These are phyloP conservation scores for Zaprionus ornatus DNA, from an alignment of 1,140 invertebrate species.

Conservation along the genomic window DNA sequence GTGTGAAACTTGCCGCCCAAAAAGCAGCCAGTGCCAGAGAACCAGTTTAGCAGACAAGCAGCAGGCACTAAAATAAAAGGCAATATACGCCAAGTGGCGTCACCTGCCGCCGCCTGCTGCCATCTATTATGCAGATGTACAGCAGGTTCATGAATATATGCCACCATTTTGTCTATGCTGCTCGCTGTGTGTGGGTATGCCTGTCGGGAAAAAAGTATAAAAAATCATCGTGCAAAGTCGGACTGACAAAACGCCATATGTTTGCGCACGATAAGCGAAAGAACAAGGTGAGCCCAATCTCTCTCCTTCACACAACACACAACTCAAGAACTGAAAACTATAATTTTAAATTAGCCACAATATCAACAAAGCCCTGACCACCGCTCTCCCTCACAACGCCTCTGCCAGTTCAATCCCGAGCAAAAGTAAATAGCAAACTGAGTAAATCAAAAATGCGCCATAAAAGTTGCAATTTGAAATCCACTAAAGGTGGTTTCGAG, in stretches of 20 bases:
- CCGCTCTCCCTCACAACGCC: not conserved
- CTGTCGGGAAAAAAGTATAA: slow-evolving; percentile 32
- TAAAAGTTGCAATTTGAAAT: slow-evolving; percentile 69
- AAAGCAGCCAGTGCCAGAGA: slow-evolving; percentile 48
- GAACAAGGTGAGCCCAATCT: not conserved
- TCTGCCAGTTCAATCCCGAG: slow-evolving; percentile 1
- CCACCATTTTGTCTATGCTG: slow-evolving; percentile 63
- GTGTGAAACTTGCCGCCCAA: slow-evolving; percentile 63
- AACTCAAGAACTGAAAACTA: slow-evolving; percentile 57
- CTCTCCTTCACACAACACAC: slow-evolving; percentile 9
- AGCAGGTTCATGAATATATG: slow-evolving; percentile 79
- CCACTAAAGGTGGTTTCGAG: slow-evolving; percentile 44
- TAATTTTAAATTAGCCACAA: slow-evolving; percentile 75
- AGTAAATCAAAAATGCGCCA: slow-evolving; percentile 76
- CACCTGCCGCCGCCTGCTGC: slow-evolving; percentile 69
- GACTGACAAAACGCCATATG: slow-evolving; percentile 79
- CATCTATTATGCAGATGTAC: slow-evolving; percentile 80
- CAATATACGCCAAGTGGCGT: slow-evolving; percentile 70
- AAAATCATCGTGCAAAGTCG: slow-evolving; percentile 41
- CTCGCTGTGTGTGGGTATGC: slow-evolving; percentile 29
- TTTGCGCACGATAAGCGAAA: slow-evolving; percentile 67
- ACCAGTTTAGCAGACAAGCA: slow-evolving; percentile 45
- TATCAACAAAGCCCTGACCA: not conserved
- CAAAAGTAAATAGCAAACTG: slow-evolving; percentile 42
- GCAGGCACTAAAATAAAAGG: slow-evolving; percentile 77